phyloP scores from a whole-genome alignment of 2,113 vertebrate genomes.

The Saiga tatarica region DNA sequence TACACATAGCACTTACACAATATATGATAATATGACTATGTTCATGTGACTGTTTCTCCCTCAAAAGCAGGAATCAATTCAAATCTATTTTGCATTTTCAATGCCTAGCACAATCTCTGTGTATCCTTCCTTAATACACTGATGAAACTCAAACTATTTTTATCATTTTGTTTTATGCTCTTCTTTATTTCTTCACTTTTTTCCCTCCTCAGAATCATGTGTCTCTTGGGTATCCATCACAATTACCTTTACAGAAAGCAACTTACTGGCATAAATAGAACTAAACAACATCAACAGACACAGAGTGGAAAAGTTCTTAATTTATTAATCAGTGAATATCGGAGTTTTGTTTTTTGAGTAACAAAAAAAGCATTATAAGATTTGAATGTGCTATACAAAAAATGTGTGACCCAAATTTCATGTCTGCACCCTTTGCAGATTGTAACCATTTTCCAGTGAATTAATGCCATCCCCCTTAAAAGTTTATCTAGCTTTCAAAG shows the following conservation, averaged over 20 bases:
- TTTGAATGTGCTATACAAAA: not conserved
- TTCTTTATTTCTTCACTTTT: not conserved
- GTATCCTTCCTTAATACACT: not conserved
- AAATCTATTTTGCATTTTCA: not conserved
- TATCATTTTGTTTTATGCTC: not conserved
- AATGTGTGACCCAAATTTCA: not conserved
- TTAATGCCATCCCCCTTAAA: not conserved
- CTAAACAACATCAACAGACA: not conserved
- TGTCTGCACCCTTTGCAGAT: not conserved
- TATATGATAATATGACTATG: not conserved
- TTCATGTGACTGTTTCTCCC: not conserved
- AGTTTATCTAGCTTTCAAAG: not conserved
- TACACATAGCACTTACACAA: not conserved
- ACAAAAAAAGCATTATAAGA: not conserved
- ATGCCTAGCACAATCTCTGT: not conserved
- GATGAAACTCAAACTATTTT: not conserved
- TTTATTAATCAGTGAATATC: not conserved
- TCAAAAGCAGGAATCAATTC: not conserved
- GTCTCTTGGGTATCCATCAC: not conserved
- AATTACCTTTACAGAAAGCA: not conserved
- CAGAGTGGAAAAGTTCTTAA: not conserved
- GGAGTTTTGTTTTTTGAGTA: not conserved
- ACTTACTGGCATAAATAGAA: not conserved
- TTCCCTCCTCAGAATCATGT: not conserved
- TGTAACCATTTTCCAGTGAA: conserved; percentile 16